phyloP scores from a whole-genome alignment of 2,888 invertebrate species.

The Prosopocoilus inquinatus region DNA sequence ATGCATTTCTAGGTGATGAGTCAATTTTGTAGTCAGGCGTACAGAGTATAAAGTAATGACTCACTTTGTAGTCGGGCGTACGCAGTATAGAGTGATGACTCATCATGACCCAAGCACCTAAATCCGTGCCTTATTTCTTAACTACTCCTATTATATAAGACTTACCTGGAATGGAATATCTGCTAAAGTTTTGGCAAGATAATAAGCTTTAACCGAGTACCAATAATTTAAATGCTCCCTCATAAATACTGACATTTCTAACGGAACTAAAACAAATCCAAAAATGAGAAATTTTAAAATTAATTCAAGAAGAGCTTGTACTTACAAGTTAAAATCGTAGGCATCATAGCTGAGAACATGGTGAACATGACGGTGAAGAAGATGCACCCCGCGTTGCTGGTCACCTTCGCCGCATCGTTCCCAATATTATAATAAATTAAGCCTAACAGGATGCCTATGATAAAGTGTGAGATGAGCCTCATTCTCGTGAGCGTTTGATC shows the following conservation, averaged over 20 bases:
- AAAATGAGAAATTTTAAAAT: background rate
- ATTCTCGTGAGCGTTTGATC: slow-evolving; percentile 89
- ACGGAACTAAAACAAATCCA: slow-evolving; percentile 72
- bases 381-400: slow-evolving; percentile 92
- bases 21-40: too few relatives aligned
- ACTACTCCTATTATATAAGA: slow-evolving; percentile 9
- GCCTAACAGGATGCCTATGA: slow-evolving; percentile 89
- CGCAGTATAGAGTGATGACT: too few relatives aligned
- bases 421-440: slow-evolving; percentile 92
- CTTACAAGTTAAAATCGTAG: slow-evolving; percentile 96
- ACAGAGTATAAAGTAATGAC: too few relatives aligned
- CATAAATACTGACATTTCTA: slow-evolving; percentile 93
- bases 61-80: too few relatives aligned
- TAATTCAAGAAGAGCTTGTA: slow-evolving; percentile 32
- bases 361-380: slow-evolving; percentile 96
- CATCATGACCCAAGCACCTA: background rate
- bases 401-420: slow-evolving; percentile 88
- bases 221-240: slow-evolving; percentile 95
- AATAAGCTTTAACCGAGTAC: slow-evolving; percentile 96
- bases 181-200: slow-evolving; percentile 93
- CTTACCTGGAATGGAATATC: slow-evolving; percentile 93
- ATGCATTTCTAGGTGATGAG: too few relatives aligned
- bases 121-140: background rate
- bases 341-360: slow-evolving; percentile 98
- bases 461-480: slow-evolving; percentile 80